Evolutionary conservation across 2,888 invertebrate species (phyloP).

Genomic region (Melanostoma scalare): DNA sequence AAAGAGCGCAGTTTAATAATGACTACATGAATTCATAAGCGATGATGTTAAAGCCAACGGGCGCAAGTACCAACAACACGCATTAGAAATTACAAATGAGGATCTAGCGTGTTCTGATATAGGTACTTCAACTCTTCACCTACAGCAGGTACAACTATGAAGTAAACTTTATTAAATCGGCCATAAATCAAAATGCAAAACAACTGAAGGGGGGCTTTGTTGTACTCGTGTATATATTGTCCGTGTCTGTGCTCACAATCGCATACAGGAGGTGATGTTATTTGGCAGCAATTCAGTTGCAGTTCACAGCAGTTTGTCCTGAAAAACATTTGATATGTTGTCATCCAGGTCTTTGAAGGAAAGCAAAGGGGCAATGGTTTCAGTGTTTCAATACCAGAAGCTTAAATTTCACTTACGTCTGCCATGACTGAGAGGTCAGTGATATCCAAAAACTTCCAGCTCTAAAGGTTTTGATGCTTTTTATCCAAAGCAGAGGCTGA

Average conservation of each 20-base stretch:
- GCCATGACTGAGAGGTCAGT: too few species aligned
- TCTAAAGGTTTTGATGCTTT: too few species aligned
- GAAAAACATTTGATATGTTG: conserved; percentile 60
- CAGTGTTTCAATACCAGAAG: too few species aligned
- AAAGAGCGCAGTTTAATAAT: conserved; percentile 59
- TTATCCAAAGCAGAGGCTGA: too few species aligned
- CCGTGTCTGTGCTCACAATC: background rate
- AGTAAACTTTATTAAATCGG: conserved; percentile 49
- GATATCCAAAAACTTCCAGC: too few species aligned
- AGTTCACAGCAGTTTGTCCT: conserved; percentile 38
- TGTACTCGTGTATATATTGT: background rate
- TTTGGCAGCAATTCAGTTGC: conserved; percentile 40
- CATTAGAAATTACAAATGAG: conserved; percentile 70
- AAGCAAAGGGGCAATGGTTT: background rate
- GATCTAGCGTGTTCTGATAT: conserved; percentile 62
- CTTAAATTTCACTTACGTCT: too few species aligned
- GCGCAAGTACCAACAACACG: conserved; percentile 39
- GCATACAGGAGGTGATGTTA: conserved; percentile 4
- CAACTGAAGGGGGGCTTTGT: conserved; percentile 36
- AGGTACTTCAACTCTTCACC: conserved; percentile 28
- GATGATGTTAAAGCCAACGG: conserved; percentile 17
- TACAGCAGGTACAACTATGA: conserved; percentile 17
- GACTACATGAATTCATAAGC: conserved; percentile 61
- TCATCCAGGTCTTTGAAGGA: conserved; percentile 31
- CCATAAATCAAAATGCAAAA: conserved; percentile 61